Percentiles rank a stretch among this genome's conserved stretches.
Conservation (phyloP, 2,797 vertebrate species). For the Allobates femoralis region DNA sequence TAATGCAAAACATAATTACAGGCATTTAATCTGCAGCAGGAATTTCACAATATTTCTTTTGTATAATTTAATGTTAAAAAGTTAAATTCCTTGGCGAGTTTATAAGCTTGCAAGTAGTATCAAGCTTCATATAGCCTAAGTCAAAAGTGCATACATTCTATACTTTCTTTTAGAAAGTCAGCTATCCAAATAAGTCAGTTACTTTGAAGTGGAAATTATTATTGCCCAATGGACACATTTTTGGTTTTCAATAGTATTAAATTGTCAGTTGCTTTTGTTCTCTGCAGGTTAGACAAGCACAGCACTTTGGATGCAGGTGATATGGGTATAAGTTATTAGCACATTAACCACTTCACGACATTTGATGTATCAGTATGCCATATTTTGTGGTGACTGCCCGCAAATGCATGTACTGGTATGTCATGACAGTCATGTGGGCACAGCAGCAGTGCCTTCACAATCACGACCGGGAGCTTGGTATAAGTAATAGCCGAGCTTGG, state of each 20-base stretch:
- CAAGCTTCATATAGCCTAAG: slow-evolving; percentile 67
- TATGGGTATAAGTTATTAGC: slow-evolving; percentile 18
- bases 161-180: slow-evolving; percentile 70
- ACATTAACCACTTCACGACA: too few species aligned
- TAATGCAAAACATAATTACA: not conserved
- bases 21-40: not conserved
- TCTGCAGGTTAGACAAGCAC: slow-evolving; percentile 21
- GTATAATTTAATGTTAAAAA: slow-evolving; percentile 32
- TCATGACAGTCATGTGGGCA: too few species aligned
- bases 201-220: slow-evolving; percentile 78
- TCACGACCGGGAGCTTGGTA: too few species aligned
- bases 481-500: too few species aligned
- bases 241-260: slow-evolving; percentile 63
- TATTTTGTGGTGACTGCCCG: too few species aligned
- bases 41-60: slow-evolving; percentile 35
- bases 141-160: slow-evolving; percentile 65
- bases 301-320: slow-evolving; percentile 42
- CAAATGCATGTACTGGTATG: too few species aligned
- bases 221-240: slow-evolving; percentile 63
- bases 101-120: slow-evolving; percentile 46
- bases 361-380: too few species aligned
- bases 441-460: too few species aligned
- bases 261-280: slow-evolving; percentile 32
- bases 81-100: slow-evolving; percentile 15
- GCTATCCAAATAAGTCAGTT: slow-evolving; percentile 72